These are phyloP conservation scores for Apodemus speciosus DNA, from an alignment of 2,113 vertebrate genomes.

Conservation along the genomic window DNA sequence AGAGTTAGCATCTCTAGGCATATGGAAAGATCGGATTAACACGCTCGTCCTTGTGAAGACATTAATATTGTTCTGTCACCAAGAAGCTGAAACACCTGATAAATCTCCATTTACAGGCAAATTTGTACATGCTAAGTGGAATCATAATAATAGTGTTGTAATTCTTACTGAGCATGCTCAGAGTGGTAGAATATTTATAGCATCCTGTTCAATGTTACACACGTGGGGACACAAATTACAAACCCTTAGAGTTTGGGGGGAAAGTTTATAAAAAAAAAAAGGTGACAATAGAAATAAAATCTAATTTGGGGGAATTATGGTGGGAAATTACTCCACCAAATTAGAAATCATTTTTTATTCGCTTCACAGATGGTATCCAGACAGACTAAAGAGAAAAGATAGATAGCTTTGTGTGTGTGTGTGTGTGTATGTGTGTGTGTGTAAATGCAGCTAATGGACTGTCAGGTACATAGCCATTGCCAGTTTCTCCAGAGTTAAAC, in stretches of 20 bases:
- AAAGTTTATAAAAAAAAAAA: conserved; percentile 46
- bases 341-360: conserved; percentile 49
- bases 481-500: not conserved
- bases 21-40: conserved; percentile 77
- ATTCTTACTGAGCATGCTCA: conserved; percentile 53
- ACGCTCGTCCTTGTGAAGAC: conserved; percentile 59
- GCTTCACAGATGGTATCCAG: not conserved
- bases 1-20: conserved; percentile 55
- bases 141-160: conserved; percentile 64
- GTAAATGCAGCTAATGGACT: not conserved
- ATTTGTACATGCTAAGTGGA: conserved; percentile 75
- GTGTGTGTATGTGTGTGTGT: too few species aligned
- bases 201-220: conserved; percentile 44
- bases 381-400: not conserved
- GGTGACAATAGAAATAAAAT: conserved; percentile 46
- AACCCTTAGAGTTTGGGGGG: conserved; percentile 38
- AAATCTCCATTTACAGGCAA: conserved; percentile 77
- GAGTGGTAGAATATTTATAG: conserved; percentile 61
- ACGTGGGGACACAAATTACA: conserved; percentile 38
- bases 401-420: too few species aligned
- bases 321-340: conserved; percentile 19
- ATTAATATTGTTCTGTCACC: conserved; percentile 71
- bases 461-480: not conserved
- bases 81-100: conserved; percentile 69
- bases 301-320: not conserved